Evolutionary conservation across 2,888 invertebrate genomes (phyloP), one percentile per base, ranked within the genome.

Genomic region (Acanthosoma haemorrhoidale): DNA sequence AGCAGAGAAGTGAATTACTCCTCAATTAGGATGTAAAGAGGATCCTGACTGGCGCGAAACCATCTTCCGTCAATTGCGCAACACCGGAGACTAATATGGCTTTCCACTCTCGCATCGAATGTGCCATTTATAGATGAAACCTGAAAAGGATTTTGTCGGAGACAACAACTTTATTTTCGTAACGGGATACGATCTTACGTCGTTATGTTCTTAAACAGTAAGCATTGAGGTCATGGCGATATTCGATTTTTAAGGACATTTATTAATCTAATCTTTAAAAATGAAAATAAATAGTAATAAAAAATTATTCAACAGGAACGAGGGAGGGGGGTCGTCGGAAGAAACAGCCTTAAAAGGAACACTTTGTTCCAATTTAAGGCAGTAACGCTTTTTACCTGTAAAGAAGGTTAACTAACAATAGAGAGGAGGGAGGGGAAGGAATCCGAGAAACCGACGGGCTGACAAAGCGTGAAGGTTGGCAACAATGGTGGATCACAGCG

Each of bases 311-410:
- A n/a, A n/a, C n/a, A n/a, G n/a, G n/a, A n/a, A n/a, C n/a, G n/a
- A 51, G 5, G 29, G 51, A 25, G 29, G 51, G 13, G 21, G 29
- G 25, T 25, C 13, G 51, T 6, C n/a, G 25, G 29, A 25, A 51
- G 51, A 51, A 25, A 4, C 5, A 6, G 29, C 25, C 51, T 51
- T 51, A 51, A 51, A 51, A 51, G 25, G 51, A 25, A 25, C 51
- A 51, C 51, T 51, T 51, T 51, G 25, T 51, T 51, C 51, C 51
- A 51, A 51, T 25, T 51, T 51, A 51, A 51, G 25, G 51, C 25
- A 51, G 51, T 51, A 51, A 51, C 51, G 51, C 51, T 51, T 51
- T 51, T 51, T 51, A 29, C 51, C 51, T n/a, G 51, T 25, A 51
- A 51, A 51, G 51, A 51, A 51, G 51, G 51, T 51, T 51, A 51